Conservation (phyloP, 2,113 vertebrate species). For the Ornithorhynchus anatinus region DNA sequence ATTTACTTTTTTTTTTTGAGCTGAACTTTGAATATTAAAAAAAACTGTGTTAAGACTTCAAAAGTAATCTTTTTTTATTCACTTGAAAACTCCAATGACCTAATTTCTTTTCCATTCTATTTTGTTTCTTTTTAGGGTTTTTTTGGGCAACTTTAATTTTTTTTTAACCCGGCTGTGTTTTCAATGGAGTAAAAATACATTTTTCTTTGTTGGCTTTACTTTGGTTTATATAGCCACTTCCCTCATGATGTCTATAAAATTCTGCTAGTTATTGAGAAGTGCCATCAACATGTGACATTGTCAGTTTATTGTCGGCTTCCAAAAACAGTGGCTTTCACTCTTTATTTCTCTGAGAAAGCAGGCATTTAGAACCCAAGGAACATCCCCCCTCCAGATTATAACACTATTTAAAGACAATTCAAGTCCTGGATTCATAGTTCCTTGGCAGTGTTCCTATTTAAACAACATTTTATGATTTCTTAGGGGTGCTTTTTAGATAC, state of each 20-base stretch:
- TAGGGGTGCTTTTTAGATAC: neutral
- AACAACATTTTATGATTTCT: neutral
- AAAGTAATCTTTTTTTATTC: neutral
- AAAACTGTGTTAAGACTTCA: neutral
- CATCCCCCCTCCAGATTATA: neutral
- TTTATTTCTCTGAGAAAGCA: neutral
- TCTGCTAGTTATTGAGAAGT: slow-evolving; percentile 11
- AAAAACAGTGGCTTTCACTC: neutral
- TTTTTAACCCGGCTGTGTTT: neutral
- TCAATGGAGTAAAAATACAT: neutral
- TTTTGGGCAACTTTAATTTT: neutral
- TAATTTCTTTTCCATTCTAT: neutral
- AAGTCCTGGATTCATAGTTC: neutral
- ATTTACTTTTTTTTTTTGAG: neutral
- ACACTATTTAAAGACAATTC: neutral
- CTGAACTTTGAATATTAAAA: neutral
- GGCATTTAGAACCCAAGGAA: slow-evolving; percentile 5
- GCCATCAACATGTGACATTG: neutral
- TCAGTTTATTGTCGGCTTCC: slow-evolving; percentile 15
- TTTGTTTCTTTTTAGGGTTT: neutral
- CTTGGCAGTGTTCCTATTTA: slow-evolving; percentile 9
- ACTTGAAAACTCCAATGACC: neutral
- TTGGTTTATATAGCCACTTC: neutral
- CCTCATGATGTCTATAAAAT: neutral
- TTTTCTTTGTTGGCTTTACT: neutral